Base-by-base conservation (phyloP, 2,888 invertebrate genomes). In the Mechanitis messenoides region DNA sequence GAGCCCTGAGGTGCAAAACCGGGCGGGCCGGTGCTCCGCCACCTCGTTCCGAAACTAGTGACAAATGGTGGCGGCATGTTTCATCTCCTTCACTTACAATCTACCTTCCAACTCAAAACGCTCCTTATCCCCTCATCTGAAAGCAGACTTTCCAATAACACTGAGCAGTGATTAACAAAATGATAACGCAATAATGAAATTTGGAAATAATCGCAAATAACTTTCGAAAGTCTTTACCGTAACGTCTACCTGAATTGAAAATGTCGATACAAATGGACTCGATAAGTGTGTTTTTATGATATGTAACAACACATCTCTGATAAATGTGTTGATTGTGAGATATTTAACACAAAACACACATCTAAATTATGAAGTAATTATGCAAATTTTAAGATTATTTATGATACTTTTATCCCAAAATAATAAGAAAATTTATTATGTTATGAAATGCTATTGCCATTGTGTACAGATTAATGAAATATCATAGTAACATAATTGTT, bases 51-150 rank as follows among this genome's bases (percentile, higher is more conserved):
- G 72, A 86, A 85, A 84, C 76, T 85, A 82, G 86, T 88, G 87
- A 89, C 88, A 89, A 88, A 88, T 89, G 87, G 83, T 80, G 72
- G 83, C 89, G 89, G 89, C 79, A 78, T 80, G 85, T 90, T 88
- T 89, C 83, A 89, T 89, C 87, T 86, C 82, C 74, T 79, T 71
- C 67, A 65, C 73, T 71, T 73, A 68, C 69, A 65, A 47, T 20
- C 5, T 63, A 62, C 60, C 54, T 47, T 63, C 64, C 60, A 42
- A 58, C 74, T 72, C 59, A 84, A 79, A 72, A 69, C 73, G 65
- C 64, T 77, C 80, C 69, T 67, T 80, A 78, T 56, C 2, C 45
- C 31, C 12, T 58, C 55, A 28, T 3, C 38, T 28, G 76, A 79
- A 69, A 74, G 74, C 66, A 55, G 59, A 54, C 69, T 77, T 69